Evolutionary conservation across 2,797 vertebrate species (phyloP).

Genomic region (Halcyon leucocephala): DNA sequence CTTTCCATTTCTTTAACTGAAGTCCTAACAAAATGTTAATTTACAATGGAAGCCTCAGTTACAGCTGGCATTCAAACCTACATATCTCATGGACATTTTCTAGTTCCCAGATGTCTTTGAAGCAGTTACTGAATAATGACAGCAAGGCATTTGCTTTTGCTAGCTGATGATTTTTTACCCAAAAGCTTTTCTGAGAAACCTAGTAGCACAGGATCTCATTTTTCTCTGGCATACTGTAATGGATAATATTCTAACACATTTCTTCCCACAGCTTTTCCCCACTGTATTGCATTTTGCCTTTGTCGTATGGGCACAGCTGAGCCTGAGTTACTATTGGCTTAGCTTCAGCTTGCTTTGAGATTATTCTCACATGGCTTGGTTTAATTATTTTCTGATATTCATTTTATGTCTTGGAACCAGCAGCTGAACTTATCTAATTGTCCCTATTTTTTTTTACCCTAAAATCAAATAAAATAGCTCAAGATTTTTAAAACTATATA

Average conservation of each 20-base stretch:
- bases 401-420: constrained; percentile 52
- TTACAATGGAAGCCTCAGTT: not conserved
- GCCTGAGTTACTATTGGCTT: constrained; percentile 57
- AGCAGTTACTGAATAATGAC: not conserved
- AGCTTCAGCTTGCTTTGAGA: constrained; percentile 52
- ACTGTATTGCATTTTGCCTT: constrained; percentile 49
- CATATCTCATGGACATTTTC: not conserved
- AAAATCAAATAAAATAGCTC: constrained; percentile 14
- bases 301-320: constrained; percentile 63
- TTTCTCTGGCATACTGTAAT: constrained; percentile 15
- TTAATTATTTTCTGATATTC: constrained; percentile 67
- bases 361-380: constrained; percentile 51
- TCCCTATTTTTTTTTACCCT: not conserved
- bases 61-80: not conserved
- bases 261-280: constrained; percentile 24
- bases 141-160: not conserved
- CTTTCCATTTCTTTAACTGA: constrained; percentile 26
- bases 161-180: constrained; percentile 12
- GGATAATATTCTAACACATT: constrained; percentile 24
- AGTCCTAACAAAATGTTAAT: constrained; percentile 34
- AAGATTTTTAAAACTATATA: not conserved
- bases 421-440: not conserved
- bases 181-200: constrained; percentile 9
- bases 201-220: not conserved
- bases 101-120: not conserved